Evolutionary conservation across 2,888 invertebrate genomes (phyloP), one percentile per base, ranked within the genome.

Genomic region (Penaeus monodon): DNA sequence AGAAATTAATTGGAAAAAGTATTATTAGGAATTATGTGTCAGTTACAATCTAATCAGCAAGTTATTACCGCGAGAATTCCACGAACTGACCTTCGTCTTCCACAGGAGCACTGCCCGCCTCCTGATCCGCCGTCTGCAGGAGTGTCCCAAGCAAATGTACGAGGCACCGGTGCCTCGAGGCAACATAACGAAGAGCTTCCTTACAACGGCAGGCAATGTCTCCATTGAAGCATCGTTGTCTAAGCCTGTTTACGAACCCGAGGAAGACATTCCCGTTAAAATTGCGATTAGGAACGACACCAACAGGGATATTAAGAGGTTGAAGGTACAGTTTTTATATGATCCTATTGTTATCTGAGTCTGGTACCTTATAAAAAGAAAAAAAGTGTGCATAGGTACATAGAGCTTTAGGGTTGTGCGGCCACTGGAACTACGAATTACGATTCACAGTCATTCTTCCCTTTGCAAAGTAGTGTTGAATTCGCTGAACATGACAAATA

Each of bases 271-370:
- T 90, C 95, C 96, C 20, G 95, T 98, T 17, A 98, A 98, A 93
- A 95, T 98, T 90, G 96, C 96, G 92, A 95, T 98, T 90, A 95
- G 97, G 90, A 98, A 97, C 93, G 97, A 98, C 93, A 97, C 98
- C 92, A 97, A 96, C 93, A 98, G 98, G 92, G 95, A 97, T 86
- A 97, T 98, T 89, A 98, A 98, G 94, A 98, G 98, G 93, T 95
- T 98, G 90, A 97, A 97, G 93, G 96, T 97, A 14, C 3, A 57
- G 14, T 57, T 57, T 14, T 57, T 57, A 14, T 27, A 27, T 73
- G 24, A 38, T 24, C 27, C 24, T 73, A 29, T 73, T 38, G 33
- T 38, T 73, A 73, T 73, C 33, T 29, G 33, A 33, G n/a, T 70
- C 17, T n/a, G 33, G 27, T 20, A 20, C 6, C 20, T 33, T 29